phyloP scores from a whole-genome alignment of 2,797 vertebrate species.

The Amblyopsis hoosieri region DNA sequence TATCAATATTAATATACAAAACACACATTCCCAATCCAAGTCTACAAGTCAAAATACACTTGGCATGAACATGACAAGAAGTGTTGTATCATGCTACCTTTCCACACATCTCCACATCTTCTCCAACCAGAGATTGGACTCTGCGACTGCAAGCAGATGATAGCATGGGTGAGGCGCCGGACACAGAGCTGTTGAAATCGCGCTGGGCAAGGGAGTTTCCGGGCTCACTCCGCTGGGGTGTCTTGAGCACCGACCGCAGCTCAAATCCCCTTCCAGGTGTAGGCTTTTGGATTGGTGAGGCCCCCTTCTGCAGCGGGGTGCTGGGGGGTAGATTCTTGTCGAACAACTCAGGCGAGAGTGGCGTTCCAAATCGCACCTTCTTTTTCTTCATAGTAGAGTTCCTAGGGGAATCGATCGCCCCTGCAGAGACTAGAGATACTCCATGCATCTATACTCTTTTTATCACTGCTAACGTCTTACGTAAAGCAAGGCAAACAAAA shows the following conservation, averaged over 20 bases:
- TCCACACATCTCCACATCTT: constrained; percentile 7
- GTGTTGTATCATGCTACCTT: constrained; percentile 34
- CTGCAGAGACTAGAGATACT: constrained; percentile 35
- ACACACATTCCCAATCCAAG: background rate
- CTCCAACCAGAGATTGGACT: background rate
- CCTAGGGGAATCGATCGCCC: constrained; percentile 10
- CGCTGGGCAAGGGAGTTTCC: constrained; percentile 21
- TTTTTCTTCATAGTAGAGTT: constrained; percentile 43
- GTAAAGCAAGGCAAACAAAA: too few relatives aligned
- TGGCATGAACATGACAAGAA: background rate
- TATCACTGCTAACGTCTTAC: background rate
- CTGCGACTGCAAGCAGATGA: constrained; percentile 17
- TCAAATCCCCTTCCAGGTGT: constrained; percentile 46
- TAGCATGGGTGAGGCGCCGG: constrained; percentile 62
- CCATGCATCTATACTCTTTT: background rate
- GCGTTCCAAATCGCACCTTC: constrained; percentile 77
- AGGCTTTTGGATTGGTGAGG: constrained; percentile 50
- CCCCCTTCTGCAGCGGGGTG: constrained; percentile 78
- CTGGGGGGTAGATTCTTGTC: constrained; percentile 79
- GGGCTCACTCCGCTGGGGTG: constrained; percentile 60
- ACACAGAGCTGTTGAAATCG: constrained; percentile 42
- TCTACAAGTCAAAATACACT: background rate
- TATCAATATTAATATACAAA: background rate
- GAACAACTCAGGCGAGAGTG: constrained; percentile 79
- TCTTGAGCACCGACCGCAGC: constrained; percentile 72